A percentile compares a stretch with the other conserved stretches of the same genome.
Conservation (phyloP, 2,113 vertebrate genomes). For the Xenopus tropicalis region DNA sequence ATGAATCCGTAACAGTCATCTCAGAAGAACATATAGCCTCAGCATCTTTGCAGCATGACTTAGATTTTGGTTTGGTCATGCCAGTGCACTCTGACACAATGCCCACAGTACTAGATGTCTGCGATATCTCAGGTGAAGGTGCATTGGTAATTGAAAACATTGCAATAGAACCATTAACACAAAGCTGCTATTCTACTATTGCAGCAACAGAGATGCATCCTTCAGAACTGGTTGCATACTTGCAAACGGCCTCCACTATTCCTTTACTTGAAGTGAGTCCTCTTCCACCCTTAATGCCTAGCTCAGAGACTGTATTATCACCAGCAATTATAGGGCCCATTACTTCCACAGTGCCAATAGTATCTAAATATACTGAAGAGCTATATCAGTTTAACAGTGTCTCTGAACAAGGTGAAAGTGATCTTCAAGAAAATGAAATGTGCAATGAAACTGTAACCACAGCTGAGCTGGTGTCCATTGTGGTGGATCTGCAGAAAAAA, state of each 20-base stretch:
- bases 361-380: conserved; percentile 56
- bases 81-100: neutral
- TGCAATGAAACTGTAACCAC: conserved; percentile 51
- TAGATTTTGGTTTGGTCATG: neutral
- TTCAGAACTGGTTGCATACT: conserved; percentile 56
- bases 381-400: neutral
- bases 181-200: conserved; percentile 36
- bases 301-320: conserved; percentile 62
- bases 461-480: conserved; percentile 59
- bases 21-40: conserved; percentile 21
- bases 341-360: conserved; percentile 65
- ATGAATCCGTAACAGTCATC: neutral
- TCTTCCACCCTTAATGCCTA: neutral
- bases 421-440: neutral
- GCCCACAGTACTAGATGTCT: neutral
- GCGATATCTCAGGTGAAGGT: neutral
- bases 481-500: conserved; percentile 62
- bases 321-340: conserved; percentile 64
- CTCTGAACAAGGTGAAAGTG: conserved; percentile 28
- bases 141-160: conserved; percentile 46
- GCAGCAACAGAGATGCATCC: conserved; percentile 24
- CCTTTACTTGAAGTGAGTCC: neutral
- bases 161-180: conserved; percentile 38
- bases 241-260: conserved; percentile 52
- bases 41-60: conserved; percentile 17